These are phyloP conservation scores for Chouioia cunea DNA, from an alignment of 2,888 invertebrate genomes.

Conservation along the genomic window DNA sequence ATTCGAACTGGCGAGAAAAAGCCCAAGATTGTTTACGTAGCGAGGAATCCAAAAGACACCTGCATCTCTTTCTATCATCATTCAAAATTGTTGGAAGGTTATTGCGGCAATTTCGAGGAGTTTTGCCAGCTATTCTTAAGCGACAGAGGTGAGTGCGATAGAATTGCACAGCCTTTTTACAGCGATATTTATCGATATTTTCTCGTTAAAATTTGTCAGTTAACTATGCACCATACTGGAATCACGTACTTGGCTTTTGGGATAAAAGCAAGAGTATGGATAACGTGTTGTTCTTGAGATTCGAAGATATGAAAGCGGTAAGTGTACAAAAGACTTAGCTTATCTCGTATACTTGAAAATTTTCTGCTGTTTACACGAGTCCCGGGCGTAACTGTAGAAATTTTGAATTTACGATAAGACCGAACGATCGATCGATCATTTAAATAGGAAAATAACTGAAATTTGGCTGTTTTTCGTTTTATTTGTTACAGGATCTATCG, in stretches of 20 bases:
- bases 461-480: too few species aligned
- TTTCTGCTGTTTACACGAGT: too few species aligned
- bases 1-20: slow-evolving; percentile 65
- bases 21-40: slow-evolving; percentile 77
- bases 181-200: not conserved
- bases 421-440: too few species aligned
- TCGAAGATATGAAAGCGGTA: slow-evolving; percentile 61
- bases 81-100: slow-evolving; percentile 73
- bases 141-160: not conserved
- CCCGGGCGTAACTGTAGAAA: too few species aligned
- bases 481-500: not conserved
- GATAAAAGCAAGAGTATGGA: slow-evolving; percentile 47
- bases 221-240: slow-evolving; percentile 56
- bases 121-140: slow-evolving; percentile 75
- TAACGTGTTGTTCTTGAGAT: slow-evolving; percentile 57
- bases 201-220: slow-evolving; percentile 35
- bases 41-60: slow-evolving; percentile 80
- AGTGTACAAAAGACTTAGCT: not conserved
- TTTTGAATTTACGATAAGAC: too few species aligned
- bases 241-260: slow-evolving; percentile 57
- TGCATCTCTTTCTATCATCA: slow-evolving; percentile 80
- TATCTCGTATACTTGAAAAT: too few species aligned
- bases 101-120: slow-evolving; percentile 71
- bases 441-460: too few species aligned
- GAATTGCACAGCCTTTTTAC: too few species aligned